Base-by-base conservation (phyloP, 2,797 vertebrate genomes). In the Alfaro cultratus region DNA sequence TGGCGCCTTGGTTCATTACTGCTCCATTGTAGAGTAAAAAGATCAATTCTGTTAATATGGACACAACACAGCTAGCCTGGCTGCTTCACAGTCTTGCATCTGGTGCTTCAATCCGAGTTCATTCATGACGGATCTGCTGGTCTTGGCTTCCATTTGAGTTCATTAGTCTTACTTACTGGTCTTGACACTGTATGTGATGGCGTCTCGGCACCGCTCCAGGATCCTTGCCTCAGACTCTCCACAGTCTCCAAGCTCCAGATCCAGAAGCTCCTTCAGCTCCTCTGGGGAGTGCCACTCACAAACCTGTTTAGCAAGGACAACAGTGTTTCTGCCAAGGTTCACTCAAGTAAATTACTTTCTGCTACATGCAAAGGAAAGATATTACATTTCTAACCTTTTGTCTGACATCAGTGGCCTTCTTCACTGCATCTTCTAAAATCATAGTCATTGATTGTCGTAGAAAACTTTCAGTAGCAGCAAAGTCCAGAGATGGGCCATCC, bases 181-280 rank as follows among this genome's bases (percentile, higher is more conserved):
- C 94, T 97, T 97, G 89, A 97, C 96, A 8, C 97, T 97, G 95
- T 96, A 97, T 82, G 77, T 93, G 76, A 97, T 97, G 87, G 96
- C 94, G 45, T 97, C 96, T 57, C 51, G 94, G 90, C 97, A 97
- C 80, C 95, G 93, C 23, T 96, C 93, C 85, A 97, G 75, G 75
- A 96, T 93, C 80, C 93, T 88, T 71, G 95, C 92, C 62, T 96
- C 94, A 21, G 95, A 87, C 88, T 97, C 96, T 71, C 96, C 96
- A 0, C 39, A 80, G 1, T 97, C 95, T 85, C 92, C 93, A 90
- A 97, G 93, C 80, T 97, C 96, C 90, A 97, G 90, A 80, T 97
- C 97, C 79, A 97, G 92, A 31, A 96, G 86, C 53, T 95, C 88
- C 84, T 95, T 96, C 76, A 97, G 92, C 12, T 93, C 85, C 80